phyloP scores from a whole-genome alignment of 23 tunicate species.

The Oikopleura dioica region DNA sequence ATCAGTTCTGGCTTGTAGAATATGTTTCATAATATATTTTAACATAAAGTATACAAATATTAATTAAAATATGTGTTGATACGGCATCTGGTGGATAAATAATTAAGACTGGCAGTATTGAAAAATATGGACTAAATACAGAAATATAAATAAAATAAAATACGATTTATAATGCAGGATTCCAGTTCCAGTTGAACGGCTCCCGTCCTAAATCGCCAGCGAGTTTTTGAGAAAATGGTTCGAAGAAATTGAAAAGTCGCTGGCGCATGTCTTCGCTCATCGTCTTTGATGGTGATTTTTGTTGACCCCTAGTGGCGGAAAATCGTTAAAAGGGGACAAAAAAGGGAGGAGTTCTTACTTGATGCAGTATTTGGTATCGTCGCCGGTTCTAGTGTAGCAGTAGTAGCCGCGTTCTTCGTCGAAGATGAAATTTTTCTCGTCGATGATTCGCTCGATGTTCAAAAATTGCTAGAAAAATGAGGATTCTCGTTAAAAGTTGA shows the following conservation, averaged over 20 bases:
- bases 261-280: background rate
- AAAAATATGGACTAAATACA: too few species aligned
- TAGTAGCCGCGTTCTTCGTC: constrained; percentile 1
- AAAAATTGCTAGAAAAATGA: background rate
- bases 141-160: too few species aligned
- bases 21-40: too few species aligned
- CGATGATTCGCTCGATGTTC: background rate
- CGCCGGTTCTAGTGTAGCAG: background rate
- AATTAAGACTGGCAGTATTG: too few species aligned
- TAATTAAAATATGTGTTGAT: too few species aligned
- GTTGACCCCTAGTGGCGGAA: background rate
- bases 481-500: too few species aligned
- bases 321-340: background rate
- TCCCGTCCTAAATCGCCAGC: background rate
- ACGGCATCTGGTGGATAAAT: too few species aligned
- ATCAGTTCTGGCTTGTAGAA: too few species aligned
- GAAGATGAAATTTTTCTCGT: background rate
- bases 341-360: background rate
- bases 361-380: background rate
- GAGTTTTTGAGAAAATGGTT: background rate
- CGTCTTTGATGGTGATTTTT: background rate
- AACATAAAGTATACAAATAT: too few species aligned
- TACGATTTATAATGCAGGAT: too few species aligned
- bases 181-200: background rate
- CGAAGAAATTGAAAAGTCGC: background rate